Conservation (phyloP, 2,888 invertebrate genomes). For the Cephalotes varians region DNA sequence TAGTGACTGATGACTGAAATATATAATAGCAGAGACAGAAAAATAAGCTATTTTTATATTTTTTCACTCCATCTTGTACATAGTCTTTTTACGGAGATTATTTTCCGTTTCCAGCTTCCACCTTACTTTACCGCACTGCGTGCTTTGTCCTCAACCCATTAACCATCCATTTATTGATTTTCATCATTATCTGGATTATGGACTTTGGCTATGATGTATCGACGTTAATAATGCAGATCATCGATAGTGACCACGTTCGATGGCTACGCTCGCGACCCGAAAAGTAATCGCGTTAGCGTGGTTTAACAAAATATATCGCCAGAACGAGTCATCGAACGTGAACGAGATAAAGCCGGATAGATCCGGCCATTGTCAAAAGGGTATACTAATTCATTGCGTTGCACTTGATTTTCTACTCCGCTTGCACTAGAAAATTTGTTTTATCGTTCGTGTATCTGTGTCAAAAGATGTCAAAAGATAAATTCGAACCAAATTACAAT, state of each 20-base stretch:
- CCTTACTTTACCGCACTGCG: conserved; percentile 1
- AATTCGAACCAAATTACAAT: neutral
- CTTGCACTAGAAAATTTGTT: conserved; percentile 28
- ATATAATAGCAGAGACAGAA: neutral
- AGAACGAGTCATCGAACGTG: conserved; percentile 72
- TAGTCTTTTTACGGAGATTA: conserved; percentile 15
- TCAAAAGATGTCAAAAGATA: neutral
- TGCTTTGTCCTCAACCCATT: neutral
- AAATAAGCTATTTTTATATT: neutral
- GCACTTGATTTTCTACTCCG: conserved; percentile 46
- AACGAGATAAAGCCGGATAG: conserved; percentile 68
- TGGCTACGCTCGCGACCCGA: conserved; percentile 46
- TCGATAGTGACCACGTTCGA: conserved; percentile 36
- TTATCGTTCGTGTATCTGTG: conserved; percentile 15
- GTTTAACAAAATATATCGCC: conserved; percentile 67
- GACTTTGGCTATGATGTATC: conserved; percentile 56
- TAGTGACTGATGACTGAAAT: neutral
- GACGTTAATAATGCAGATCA: conserved; percentile 61
- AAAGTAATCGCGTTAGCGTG: conserved; percentile 66
- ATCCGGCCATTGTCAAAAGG: conserved; percentile 55
- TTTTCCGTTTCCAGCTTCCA: conserved; percentile 39
- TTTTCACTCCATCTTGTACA: neutral
- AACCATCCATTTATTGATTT: conserved; percentile 53
- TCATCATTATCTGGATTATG: conserved; percentile 65
- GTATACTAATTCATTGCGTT: conserved; percentile 44